Conservation (phyloP, 1,140 invertebrate genomes). For the Chironomus tepperi region DNA sequence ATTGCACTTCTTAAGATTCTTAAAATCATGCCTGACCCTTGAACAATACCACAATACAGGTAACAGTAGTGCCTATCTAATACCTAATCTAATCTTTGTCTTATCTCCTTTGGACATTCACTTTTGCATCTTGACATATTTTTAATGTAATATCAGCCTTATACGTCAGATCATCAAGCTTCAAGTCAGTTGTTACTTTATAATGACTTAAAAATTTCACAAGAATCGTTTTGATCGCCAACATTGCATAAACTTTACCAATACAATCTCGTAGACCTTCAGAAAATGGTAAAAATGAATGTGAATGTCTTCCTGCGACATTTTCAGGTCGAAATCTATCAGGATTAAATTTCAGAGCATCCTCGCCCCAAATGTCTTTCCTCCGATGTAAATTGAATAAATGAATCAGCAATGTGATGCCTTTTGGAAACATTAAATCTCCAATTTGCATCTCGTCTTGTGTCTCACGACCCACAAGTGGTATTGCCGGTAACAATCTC, state of each 20-base stretch:
- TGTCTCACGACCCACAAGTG: constrained; percentile 25
- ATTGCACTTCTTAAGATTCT: no score
- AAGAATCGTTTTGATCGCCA: constrained; percentile 21
- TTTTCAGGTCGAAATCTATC: constrained; percentile 47
- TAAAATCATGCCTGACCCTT: no score
- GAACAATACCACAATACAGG: no score
- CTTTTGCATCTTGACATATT: neutral
- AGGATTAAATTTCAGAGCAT: constrained; percentile 48
- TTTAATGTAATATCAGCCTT: constrained; percentile 24
- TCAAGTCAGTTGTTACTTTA: constrained; percentile 22
- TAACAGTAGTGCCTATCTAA: no score
- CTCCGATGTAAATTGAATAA: constrained; percentile 36
- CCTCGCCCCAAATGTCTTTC: constrained; percentile 26
- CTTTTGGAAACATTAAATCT: neutral
- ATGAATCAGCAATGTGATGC: neutral
- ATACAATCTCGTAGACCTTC: constrained; percentile 48
- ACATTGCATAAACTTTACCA: constrained; percentile 32
- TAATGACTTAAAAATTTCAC: constrained; percentile 16
- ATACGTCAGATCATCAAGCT: neutral
- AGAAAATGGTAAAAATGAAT: constrained; percentile 44
- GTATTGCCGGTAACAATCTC: constrained; percentile 28
- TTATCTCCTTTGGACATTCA: constrained; percentile 18
- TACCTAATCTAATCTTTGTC: neutral
- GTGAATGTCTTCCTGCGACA: constrained; percentile 32
- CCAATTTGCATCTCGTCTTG: neutral